phyloP scores from a whole-genome alignment of 2,113 vertebrate species.

The Elephas maximus region DNA sequence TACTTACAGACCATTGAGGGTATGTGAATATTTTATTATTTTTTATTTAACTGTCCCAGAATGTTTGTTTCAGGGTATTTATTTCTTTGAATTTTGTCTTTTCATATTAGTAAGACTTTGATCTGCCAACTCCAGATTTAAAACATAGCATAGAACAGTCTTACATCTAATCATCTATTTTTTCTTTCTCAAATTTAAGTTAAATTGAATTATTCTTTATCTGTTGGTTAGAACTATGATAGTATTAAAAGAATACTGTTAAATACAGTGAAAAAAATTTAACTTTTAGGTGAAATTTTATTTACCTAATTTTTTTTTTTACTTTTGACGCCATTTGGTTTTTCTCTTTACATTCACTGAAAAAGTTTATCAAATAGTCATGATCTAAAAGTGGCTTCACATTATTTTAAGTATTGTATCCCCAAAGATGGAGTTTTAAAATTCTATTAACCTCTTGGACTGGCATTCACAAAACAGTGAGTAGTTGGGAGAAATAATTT shows the following conservation, averaged over 20 bases:
- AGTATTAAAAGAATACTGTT: conserved; percentile 32
- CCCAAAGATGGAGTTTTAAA: not conserved
- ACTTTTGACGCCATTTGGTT: not conserved
- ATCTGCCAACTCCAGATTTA: not conserved
- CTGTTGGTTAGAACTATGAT: not conserved
- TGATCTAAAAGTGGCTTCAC: conserved; percentile 2
- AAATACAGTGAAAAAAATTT: not conserved
- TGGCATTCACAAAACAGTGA: not conserved
- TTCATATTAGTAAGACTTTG: conserved; percentile 45
- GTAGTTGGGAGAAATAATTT: conserved; percentile 27
- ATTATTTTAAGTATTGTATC: conserved; percentile 46
- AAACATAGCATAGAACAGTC: not conserved
- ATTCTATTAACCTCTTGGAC: not conserved
- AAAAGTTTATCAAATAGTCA: conserved; percentile 18
- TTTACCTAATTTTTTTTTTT: not conserved
- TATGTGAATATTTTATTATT: conserved; percentile 84
- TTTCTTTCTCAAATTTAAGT: conserved; percentile 19
- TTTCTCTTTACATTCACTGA: conserved; percentile 39
- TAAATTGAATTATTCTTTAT: not conserved
- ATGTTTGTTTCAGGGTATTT: not conserved
- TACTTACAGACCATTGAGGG: conserved; percentile 94
- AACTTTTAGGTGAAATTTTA: conserved; percentile 19
- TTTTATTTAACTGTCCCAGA: conserved; percentile 29
- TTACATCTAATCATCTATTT: conserved; percentile 45
- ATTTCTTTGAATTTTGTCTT: conserved; percentile 51